Evolutionary conservation across 2,113 vertebrate genomes (phyloP).

Genomic region (Recurvirostra avosetta): DNA sequence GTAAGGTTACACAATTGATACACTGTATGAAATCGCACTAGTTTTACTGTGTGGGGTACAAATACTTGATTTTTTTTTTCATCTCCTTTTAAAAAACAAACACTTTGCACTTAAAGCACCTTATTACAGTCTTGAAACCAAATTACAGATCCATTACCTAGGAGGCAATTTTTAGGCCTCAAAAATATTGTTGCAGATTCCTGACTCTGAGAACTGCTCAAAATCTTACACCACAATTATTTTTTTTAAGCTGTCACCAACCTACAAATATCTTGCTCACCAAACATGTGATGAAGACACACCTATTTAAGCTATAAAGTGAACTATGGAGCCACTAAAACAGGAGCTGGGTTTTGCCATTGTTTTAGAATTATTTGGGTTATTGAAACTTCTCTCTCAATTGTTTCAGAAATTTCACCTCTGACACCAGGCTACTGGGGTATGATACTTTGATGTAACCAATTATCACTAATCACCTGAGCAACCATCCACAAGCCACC

Average conservation of each 20-base stretch:
- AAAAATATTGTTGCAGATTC: background rate
- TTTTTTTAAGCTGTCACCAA: background rate
- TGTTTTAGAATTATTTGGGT: background rate
- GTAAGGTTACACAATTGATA: background rate
- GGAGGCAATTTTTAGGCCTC: background rate
- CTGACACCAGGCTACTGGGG: background rate
- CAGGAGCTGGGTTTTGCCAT: background rate
- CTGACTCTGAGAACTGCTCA: background rate
- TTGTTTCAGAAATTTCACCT: background rate
- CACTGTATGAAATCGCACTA: background rate
- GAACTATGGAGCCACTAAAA: background rate
- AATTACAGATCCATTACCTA: background rate
- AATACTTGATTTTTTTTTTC: background rate
- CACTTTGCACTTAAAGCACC: background rate
- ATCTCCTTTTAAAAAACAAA: background rate
- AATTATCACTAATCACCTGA: background rate
- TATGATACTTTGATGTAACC: background rate
- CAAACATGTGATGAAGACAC: background rate
- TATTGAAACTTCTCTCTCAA: background rate
- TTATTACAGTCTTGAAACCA: background rate
- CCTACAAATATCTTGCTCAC: background rate
- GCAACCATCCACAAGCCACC: background rate
- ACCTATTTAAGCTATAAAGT: background rate
- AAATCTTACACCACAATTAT: background rate
- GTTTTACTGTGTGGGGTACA: accelerated